Evolutionary conservation across 2,113 vertebrate genomes (phyloP).

Genomic region (Epinephelus moara): DNA sequence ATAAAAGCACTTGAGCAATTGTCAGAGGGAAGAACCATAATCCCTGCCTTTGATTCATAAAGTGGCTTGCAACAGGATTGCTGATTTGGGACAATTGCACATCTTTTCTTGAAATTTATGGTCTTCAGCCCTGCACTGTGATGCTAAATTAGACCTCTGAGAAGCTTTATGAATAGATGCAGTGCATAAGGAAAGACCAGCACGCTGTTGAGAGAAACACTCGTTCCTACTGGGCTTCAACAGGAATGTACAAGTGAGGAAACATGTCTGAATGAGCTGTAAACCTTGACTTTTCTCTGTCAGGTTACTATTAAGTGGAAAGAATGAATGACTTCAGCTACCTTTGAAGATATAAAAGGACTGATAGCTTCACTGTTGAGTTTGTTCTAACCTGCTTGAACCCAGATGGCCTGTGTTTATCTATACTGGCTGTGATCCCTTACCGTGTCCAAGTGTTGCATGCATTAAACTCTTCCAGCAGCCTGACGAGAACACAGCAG

Average conservation of each 20-base stretch:
- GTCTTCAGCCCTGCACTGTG: slow-evolving; percentile 32
- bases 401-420: slow-evolving; percentile 75
- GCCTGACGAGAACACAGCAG: slow-evolving; percentile 51
- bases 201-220: neutral
- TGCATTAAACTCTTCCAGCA: slow-evolving; percentile 68
- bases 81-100: slow-evolving; percentile 58
- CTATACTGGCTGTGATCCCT: slow-evolving; percentile 61
- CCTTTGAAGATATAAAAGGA: slow-evolving; percentile 55
- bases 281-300: slow-evolving; percentile 14
- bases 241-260: neutral
- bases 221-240: neutral
- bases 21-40: slow-evolving; percentile 36
- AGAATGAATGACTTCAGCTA: slow-evolving; percentile 27
- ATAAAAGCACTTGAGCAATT: slow-evolving; percentile 20
- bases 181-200: slow-evolving; percentile 10
- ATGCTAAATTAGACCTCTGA: slow-evolving; percentile 51
- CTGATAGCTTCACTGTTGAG: slow-evolving; percentile 44
- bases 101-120: slow-evolving; percentile 54
- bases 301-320: slow-evolving; percentile 28
- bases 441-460: slow-evolving; percentile 62
- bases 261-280: slow-evolving; percentile 25
- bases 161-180: slow-evolving; percentile 48
- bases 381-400: slow-evolving; percentile 49
- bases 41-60: slow-evolving; percentile 59
- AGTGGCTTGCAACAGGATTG: slow-evolving; percentile 34